A percentile compares a stretch with the other conserved stretches of the same genome.
phyloP scores from a whole-genome alignment of 2,113 vertebrate genomes.

The Hyla sarda region DNA sequence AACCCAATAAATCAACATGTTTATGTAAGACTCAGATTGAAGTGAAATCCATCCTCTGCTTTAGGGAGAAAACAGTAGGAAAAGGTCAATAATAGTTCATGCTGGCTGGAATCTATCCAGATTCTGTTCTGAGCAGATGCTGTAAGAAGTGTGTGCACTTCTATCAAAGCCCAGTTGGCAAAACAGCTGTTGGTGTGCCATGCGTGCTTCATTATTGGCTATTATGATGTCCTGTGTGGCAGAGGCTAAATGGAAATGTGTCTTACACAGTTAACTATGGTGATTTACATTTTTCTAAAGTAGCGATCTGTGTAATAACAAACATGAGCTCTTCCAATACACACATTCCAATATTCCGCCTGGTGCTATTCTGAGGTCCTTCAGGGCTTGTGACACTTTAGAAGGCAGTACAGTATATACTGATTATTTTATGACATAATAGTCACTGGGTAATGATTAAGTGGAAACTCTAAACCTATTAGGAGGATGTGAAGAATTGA shows the following conservation, averaged over 20 bases:
- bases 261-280: neutral
- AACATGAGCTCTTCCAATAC: neutral
- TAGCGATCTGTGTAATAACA: neutral
- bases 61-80: conserved; percentile 32
- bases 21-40: conserved; percentile 29
- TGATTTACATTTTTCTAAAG: neutral
- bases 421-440: neutral
- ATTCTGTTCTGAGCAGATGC: conserved; percentile 35
- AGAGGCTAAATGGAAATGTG: conserved; percentile 2
- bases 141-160: conserved; percentile 11
- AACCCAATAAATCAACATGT: conserved; percentile 6
- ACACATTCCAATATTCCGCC: neutral
- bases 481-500: neutral
- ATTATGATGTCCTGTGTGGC: conserved; percentile 13
- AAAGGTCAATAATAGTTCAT: conserved; percentile 39
- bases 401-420: neutral
- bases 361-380: neutral
- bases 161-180: conserved; percentile 44
- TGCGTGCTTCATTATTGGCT: conserved; percentile 6
- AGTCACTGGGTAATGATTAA: neutral
- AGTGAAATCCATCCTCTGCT: conserved; percentile 43
- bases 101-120: conserved; percentile 20
- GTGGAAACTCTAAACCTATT: neutral
- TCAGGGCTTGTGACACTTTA: neutral
- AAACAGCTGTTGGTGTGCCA: conserved; percentile 29